Percentiles rank a stretch among this genome's conserved stretches.
Conservation (phyloP, 30 jellyfish, hydroid and myxozoan species). For the Pelagia noctiluca region DNA sequence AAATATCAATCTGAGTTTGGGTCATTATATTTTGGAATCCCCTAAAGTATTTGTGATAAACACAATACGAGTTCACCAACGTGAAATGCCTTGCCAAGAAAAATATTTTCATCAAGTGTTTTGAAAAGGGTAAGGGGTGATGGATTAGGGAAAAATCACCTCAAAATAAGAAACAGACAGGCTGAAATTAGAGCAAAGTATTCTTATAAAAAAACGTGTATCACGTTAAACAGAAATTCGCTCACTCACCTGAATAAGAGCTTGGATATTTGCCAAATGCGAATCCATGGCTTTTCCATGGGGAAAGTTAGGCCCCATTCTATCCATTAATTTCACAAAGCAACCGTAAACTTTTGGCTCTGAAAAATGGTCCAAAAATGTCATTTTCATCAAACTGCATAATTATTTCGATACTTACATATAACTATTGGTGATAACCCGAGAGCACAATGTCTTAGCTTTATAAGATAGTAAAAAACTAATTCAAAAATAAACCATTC, state of each 20-base stretch:
- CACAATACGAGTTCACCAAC: too few relatives aligned
- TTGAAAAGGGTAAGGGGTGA: not conserved
- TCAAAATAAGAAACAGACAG: not conserved
- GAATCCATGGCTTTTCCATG: constrained; percentile 97
- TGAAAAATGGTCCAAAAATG: constrained; percentile 15
- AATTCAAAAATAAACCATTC: too few relatives aligned
- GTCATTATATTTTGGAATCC: too few relatives aligned
- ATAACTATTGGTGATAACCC: not conserved
- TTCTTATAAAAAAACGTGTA: too few relatives aligned
- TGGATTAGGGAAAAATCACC: not conserved
- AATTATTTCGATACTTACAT: too few relatives aligned
- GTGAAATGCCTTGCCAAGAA: too few relatives aligned
- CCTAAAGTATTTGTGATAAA: too few relatives aligned
- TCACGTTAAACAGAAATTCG: not conserved
- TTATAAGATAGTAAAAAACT: too few relatives aligned
- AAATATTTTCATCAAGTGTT: too few relatives aligned
- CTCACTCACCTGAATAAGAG: constrained; percentile 85
- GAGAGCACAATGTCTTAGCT: not conserved
- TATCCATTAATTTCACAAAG: constrained; percentile 92
- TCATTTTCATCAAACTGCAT: too few relatives aligned
- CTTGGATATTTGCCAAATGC: constrained; percentile 84
- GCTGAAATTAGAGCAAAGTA: not conserved
- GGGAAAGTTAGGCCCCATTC: constrained; percentile 95
- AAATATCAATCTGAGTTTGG: too few relatives aligned
- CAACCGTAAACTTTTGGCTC: constrained; percentile 97